phyloP scores from a whole-genome alignment of 2,113 vertebrate species.

The Saguinus imperator region DNA sequence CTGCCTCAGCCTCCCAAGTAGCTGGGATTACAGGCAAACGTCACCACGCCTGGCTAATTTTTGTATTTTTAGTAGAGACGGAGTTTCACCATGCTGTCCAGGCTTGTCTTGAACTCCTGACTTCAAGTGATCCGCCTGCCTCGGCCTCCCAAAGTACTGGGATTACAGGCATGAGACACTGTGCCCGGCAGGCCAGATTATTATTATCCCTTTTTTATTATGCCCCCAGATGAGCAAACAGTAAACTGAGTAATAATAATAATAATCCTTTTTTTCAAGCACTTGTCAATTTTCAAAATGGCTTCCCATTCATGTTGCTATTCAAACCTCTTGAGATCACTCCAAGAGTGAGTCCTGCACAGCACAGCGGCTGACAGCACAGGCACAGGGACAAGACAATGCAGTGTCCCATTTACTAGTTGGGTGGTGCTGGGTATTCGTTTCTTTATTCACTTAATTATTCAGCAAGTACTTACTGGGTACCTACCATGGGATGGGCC shows the following conservation, averaged over 20 bases:
- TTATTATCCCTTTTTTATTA: background rate
- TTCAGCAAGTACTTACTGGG: background rate
- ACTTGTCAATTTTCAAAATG: slow-evolving; percentile 14
- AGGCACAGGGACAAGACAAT: background rate
- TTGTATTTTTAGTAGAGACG: too few species aligned
- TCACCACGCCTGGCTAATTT: too few species aligned
- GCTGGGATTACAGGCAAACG: too few species aligned
- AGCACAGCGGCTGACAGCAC: background rate
- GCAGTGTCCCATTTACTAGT: background rate
- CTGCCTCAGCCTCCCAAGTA: too few species aligned
- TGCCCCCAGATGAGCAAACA: slow-evolving; percentile 10
- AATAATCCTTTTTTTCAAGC: background rate
- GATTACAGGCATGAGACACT: too few species aligned
- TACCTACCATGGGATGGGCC: background rate
- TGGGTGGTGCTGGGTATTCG: background rate
- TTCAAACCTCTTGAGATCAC: background rate
- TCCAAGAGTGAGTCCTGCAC: background rate
- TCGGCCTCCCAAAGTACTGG: too few species aligned
- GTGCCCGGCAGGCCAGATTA: background rate
- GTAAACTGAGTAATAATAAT: background rate
- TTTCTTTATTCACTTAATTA: background rate
- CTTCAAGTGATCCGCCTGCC: too few species aligned
- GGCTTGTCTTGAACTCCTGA: too few species aligned
- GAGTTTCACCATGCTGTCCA: too few species aligned
- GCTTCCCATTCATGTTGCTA: background rate